phyloP scores from a whole-genome alignment of 23 tunicate species.

The Styela plicata region DNA sequence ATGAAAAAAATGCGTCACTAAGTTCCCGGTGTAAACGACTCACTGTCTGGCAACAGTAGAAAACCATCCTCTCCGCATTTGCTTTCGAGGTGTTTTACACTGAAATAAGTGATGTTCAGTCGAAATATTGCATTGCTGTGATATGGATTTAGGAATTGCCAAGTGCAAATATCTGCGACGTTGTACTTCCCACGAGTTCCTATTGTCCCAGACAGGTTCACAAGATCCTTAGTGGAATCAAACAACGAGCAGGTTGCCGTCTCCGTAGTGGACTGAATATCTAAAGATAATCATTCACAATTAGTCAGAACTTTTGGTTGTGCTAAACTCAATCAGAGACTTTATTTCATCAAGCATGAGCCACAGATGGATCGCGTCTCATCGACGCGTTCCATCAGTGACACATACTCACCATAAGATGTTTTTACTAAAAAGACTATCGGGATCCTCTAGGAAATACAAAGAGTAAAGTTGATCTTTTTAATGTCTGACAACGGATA shows the following conservation, averaged over 20 bases:
- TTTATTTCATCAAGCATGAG: no score
- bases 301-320: no score
- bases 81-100: background rate
- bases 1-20: background rate
- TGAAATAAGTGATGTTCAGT: background rate
- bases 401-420: no score
- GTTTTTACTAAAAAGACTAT: no score
- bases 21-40: background rate
- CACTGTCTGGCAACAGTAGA: background rate
- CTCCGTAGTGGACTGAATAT: no score
- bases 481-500: no score
- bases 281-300: no score
- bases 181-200: background rate
- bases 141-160: background rate
- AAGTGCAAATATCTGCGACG: background rate
- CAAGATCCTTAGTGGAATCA: background rate
- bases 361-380: no score
- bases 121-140: background rate
- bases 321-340: no score
- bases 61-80: background rate
- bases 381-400: no score
- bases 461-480: no score
- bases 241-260: background rate
- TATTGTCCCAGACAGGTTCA: background rate
- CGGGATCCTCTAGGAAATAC: no score